These are phyloP conservation scores for Gallinago solitaria DNA, from an alignment of 2,797 vertebrate species.

Conservation along the genomic window DNA sequence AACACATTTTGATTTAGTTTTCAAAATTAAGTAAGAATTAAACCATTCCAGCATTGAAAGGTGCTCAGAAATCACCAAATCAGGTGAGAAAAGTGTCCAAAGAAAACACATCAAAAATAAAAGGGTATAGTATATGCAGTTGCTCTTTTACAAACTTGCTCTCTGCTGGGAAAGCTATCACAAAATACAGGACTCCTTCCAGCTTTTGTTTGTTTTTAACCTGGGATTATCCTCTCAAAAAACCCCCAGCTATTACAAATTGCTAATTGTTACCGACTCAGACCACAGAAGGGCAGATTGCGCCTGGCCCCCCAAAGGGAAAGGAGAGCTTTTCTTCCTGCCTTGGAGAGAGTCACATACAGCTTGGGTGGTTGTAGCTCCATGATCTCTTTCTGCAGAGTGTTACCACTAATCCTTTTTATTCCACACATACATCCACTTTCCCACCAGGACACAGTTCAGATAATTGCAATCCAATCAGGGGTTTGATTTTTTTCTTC, in stretches of 20 bases:
- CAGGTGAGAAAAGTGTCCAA: background rate
- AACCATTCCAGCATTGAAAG: background rate
- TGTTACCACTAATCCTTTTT: background rate
- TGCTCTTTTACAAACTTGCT: background rate
- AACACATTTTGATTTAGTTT: background rate
- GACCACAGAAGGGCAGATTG: background rate
- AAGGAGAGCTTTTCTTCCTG: background rate
- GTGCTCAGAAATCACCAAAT: background rate
- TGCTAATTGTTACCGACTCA: background rate
- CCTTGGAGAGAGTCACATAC: background rate
- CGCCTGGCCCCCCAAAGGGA: accelerated
- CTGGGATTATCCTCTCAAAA: background rate
- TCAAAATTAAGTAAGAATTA: background rate
- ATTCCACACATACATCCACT: background rate
- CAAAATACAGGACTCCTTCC: background rate
- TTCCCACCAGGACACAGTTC: background rate
- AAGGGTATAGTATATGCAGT: background rate
- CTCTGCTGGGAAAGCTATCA: background rate
- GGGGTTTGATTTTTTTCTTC: background rate
- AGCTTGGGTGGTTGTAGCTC: background rate
- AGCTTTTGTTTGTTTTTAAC: background rate
- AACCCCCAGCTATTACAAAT: background rate
- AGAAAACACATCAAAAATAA: background rate
- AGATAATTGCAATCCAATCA: constrained; percentile 14
- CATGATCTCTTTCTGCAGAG: background rate